Percentiles rank a stretch among this genome's conserved stretches.
These are phyloP conservation scores for Cosmopolites sordidus DNA, from an alignment of 2,888 invertebrate genomes.

Conservation along the genomic window DNA sequence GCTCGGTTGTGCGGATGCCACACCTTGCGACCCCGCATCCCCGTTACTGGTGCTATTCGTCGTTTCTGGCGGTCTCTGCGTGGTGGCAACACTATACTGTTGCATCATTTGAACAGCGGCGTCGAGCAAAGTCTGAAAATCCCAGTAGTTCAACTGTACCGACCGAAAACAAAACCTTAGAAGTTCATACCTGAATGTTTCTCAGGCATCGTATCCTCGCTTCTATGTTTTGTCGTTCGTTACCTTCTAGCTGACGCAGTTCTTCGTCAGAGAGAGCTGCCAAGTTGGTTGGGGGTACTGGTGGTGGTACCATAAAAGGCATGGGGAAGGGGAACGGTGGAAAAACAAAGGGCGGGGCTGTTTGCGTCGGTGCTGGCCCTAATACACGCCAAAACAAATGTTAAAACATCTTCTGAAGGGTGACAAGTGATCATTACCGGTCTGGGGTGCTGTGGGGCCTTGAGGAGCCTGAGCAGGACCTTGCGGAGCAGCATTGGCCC, in stretches of 20 bases:
- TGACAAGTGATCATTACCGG: not conserved
- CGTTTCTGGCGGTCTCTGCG: slow-evolving; percentile 43
- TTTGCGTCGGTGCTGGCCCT: slow-evolving; percentile 3
- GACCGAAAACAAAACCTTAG: too few relatives aligned
- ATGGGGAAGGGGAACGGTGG: slow-evolving; percentile 52
- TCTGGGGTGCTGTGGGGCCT: not conserved
- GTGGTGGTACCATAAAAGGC: slow-evolving; percentile 63
- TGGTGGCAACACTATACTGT: slow-evolving; percentile 76
- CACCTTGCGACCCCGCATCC: too few relatives aligned
- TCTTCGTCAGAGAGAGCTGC: slow-evolving; percentile 77
- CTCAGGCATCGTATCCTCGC: slow-evolving; percentile 78
- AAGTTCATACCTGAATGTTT: slow-evolving; percentile 62
- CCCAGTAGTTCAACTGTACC: too few relatives aligned
- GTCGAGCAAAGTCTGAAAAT: slow-evolving; percentile 63
- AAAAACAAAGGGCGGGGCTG: slow-evolving; percentile 14
- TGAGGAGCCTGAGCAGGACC: slow-evolving; percentile 7
- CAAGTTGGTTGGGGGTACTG: slow-evolving; percentile 72
- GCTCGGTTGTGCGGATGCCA: not conserved
- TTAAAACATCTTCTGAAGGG: not conserved
- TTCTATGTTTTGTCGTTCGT: slow-evolving; percentile 80
- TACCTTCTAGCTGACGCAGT: slow-evolving; percentile 83
- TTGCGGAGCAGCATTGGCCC: slow-evolving; percentile 16
- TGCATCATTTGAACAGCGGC: slow-evolving; percentile 92
- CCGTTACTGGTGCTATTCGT: slow-evolving; percentile 7
- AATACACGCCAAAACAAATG: not conserved